A percentile compares a stretch with the other conserved stretches of the same genome.
phyloP scores from a whole-genome alignment of 2,888 invertebrate species.

The Dione vanillae region DNA sequence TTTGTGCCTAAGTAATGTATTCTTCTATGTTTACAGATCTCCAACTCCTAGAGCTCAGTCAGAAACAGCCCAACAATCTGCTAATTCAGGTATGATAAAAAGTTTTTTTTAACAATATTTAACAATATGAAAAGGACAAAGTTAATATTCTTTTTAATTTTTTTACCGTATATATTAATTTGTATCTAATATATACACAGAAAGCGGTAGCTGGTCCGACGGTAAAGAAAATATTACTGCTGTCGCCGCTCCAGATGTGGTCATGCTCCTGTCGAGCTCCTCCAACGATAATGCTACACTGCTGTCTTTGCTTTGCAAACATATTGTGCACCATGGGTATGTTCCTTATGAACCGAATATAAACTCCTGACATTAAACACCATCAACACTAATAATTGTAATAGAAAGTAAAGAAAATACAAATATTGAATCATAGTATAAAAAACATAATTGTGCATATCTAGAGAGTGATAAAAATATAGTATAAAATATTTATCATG shows the following conservation, averaged over 20 bases:
- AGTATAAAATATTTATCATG: too few species aligned
- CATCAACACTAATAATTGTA: too few species aligned
- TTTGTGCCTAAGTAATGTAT: too few species aligned
- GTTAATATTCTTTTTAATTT: too few species aligned
- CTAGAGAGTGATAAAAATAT: too few species aligned
- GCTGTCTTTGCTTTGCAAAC: slow-evolving; percentile 73
- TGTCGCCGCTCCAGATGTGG: slow-evolving; percentile 45
- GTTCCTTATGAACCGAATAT: too few species aligned
- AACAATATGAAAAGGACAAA: too few species aligned
- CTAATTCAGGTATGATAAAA: slow-evolving; percentile 62
- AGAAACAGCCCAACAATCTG: slow-evolving; percentile 68
- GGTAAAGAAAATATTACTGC: slow-evolving; percentile 65
- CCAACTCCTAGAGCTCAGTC: slow-evolving; percentile 70
- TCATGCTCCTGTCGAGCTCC: slow-evolving; percentile 56
- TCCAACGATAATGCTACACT: slow-evolving; percentile 72
- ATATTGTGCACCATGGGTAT: slow-evolving; percentile 70
- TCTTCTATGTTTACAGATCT: slow-evolving; percentile 52
- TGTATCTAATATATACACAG: slow-evolving; percentile 46
- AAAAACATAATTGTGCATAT: too few species aligned
- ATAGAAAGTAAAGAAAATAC: too few species aligned
- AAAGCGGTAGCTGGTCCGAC: slow-evolving; percentile 76
- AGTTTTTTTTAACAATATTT: too few species aligned
- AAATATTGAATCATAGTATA: neutral
- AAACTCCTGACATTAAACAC: too few species aligned
- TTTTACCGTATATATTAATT: neutral